Evolutionary conservation across 2,113 vertebrate genomes (phyloP).

Genomic region (Tyto alba): DNA sequence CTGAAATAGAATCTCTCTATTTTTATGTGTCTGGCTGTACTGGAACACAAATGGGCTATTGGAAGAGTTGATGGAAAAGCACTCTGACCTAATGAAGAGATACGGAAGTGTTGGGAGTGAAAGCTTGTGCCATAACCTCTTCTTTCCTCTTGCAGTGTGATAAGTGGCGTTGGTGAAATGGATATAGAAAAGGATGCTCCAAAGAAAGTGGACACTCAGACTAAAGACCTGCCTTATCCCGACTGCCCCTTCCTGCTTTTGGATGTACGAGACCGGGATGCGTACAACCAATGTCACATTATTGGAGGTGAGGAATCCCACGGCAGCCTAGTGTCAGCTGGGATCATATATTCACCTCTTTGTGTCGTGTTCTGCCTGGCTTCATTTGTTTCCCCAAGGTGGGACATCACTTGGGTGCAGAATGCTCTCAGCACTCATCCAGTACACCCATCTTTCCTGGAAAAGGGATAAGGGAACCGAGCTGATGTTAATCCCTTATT

Average conservation of each 20-base stretch:
- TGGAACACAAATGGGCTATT: neutral
- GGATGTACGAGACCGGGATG: constrained; percentile 86
- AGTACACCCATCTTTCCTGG: neutral
- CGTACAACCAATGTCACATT: constrained; percentile 87
- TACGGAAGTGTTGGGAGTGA: rapidly evolving
- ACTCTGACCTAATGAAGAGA: rapidly evolving
- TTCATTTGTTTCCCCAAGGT: neutral
- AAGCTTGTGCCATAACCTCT: neutral
- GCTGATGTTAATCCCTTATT: neutral
- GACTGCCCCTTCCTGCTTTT: constrained; percentile 94
- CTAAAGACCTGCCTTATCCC: constrained; percentile 76
- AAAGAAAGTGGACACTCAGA: neutral
- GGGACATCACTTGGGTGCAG: neutral
- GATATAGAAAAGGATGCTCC: constrained; percentile 75
- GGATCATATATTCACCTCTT: neutral
- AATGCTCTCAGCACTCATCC: neutral
- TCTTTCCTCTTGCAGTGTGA: constrained; percentile 73
- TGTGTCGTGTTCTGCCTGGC: neutral
- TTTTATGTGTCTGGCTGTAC: neutral
- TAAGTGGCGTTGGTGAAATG: constrained; percentile 91
- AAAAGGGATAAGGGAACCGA: neutral
- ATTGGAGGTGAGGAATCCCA: constrained; percentile 77
- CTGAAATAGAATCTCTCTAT: neutral
- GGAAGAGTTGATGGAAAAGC: neutral
- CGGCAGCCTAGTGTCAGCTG: neutral